Evolutionary conservation across 92 coral and sea anemone genomes (phyloP), one percentile per base, ranked within the genome.

Genomic region (Phenganax marumi): DNA sequence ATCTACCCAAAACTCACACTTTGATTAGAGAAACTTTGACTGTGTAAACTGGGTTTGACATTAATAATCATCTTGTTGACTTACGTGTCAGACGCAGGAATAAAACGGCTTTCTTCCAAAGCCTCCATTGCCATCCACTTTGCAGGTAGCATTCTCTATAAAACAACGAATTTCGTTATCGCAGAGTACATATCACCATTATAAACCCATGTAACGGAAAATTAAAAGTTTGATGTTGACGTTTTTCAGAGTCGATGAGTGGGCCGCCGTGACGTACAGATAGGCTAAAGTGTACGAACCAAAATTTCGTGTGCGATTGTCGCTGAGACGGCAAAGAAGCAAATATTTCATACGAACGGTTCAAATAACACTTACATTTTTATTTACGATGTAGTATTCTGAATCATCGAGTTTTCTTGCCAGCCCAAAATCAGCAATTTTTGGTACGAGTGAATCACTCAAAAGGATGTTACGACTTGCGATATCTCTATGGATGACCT

Each of bases 401-500:
- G 50, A 43, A 47, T 12, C 51, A 62, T 78, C 83, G 21, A 78
- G 49, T 78, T 63, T 78, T 62, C 83, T 43, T 52, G 83, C 83
- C 52, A 78, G 33, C 4, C 83, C 83, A 50, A 78, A 78, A 51
- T 78, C 83, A 7, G 71, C 83, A 14, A 78, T 78, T 22, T 78
- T 78, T 10, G 83, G 83, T 8, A 23, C 52, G 21, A 43, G 56
- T 0, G 46, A 8, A 4, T 63, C 73, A 21, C 49, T 52, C 16
- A 78, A 19, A 10, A 78, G 52, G 51, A 78, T 78, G 52, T 78
- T 78, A 10, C 83, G 70, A 48, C 73, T 62, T 46, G 83, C 83
- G 50, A 78, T 60, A 48, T 78, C 83, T 60, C 83, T 71, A 23
- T 78, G 83, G 51, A 78, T 72, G 24, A 78, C 60, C 83, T 78